Conservation (phyloP, 2,113 vertebrate species). For the Grallaria varia region DNA sequence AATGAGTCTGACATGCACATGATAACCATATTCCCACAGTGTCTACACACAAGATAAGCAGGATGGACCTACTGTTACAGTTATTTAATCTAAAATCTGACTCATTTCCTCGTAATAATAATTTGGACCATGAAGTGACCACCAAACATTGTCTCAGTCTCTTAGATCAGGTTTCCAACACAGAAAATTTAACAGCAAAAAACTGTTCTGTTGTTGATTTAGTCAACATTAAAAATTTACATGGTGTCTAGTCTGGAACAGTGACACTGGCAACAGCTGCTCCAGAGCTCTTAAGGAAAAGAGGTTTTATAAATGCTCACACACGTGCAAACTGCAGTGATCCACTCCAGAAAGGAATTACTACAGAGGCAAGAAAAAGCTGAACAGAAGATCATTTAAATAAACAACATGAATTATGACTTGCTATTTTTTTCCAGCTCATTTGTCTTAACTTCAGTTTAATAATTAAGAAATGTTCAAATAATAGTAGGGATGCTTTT, state of each 20-base stretch:
- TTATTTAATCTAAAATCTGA: neutral
- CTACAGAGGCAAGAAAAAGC: neutral
- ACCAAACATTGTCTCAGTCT: neutral
- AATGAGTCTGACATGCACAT: fast-evolving
- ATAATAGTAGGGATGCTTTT: neutral
- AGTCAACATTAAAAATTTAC: neutral
- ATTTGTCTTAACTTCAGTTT: neutral
- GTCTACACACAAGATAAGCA: neutral
- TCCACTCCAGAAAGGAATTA: neutral
- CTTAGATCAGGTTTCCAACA: neutral
- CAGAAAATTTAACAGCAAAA: neutral
- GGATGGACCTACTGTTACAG: neutral
- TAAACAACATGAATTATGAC: neutral
- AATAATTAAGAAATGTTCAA: neutral
- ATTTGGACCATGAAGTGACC: neutral
- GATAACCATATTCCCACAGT: neutral
- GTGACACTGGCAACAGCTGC: neutral
- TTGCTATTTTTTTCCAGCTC: neutral
- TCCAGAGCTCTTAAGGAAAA: neutral
- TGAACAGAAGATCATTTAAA: neutral
- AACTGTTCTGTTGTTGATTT: neutral
- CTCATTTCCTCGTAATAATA: neutral
- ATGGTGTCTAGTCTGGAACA: neutral
- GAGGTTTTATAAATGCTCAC: fast-evolving
- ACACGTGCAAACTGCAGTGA: neutral